These are phyloP conservation scores for Tuta absoluta DNA, from an alignment of 2,888 invertebrate genomes.

Conservation along the genomic window DNA sequence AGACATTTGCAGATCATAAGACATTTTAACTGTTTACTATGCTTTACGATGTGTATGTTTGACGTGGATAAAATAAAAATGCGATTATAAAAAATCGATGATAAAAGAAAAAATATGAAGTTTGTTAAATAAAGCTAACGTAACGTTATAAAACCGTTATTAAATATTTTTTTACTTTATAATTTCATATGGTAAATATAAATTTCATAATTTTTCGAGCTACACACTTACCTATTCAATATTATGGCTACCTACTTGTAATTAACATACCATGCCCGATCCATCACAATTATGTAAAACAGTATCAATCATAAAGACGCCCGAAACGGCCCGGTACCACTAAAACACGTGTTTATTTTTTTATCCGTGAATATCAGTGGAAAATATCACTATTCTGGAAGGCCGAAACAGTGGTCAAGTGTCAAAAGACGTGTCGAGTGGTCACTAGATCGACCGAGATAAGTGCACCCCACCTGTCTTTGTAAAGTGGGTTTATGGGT, in stretches of 20 bases:
- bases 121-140: no score
- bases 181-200: no score
- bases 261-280: constrained; percentile 11
- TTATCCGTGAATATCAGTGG: constrained; percentile 56
- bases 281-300: constrained; percentile 27
- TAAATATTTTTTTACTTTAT: no score
- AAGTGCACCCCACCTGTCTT: constrained; percentile 60
- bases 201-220: no score
- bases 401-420: constrained; percentile 55
- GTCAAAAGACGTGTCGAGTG: constrained; percentile 71
- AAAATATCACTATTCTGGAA: constrained; percentile 53
- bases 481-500: not conserved
- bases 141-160: no score
- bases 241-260: not conserved
- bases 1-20: constrained; percentile 16
- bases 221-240: not conserved
- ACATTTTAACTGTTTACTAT: not conserved
- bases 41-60: not conserved
- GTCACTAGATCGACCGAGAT: constrained; percentile 66
- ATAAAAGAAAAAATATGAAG: no score
- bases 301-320: constrained; percentile 21
- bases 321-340: constrained; percentile 52
- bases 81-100: no score
- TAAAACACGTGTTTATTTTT: constrained; percentile 64
- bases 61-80: no score